Evolutionary conservation across 1,140 invertebrate genomes (phyloP).

Genomic region (Bradysia coprophila): DNA sequence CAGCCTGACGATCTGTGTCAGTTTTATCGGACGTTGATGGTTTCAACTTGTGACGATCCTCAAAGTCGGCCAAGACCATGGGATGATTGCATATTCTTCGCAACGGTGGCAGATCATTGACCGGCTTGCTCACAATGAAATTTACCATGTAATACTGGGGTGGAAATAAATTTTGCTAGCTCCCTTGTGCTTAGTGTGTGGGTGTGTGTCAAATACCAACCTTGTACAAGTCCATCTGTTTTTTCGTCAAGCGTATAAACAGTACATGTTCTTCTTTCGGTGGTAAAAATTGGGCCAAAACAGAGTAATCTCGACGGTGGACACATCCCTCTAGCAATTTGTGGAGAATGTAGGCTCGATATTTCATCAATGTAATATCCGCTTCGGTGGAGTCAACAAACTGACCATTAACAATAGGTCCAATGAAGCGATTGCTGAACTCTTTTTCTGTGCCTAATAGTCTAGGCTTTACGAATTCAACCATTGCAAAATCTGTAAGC

Average conservation of each 20-base stretch:
- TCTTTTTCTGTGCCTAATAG: slow-evolving; percentile 80
- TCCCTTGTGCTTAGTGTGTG: too few relatives aligned
- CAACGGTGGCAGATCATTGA: slow-evolving; percentile 60
- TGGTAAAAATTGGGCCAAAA: slow-evolving; percentile 78
- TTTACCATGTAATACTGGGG: slow-evolving; percentile 1
- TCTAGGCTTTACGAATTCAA: slow-evolving; percentile 89
- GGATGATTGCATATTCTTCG: slow-evolving; percentile 92
- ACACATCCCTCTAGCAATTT: slow-evolving; percentile 82
- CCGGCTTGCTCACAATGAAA: too few relatives aligned
- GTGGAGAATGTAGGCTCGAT: slow-evolving; percentile 81
- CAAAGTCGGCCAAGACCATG: slow-evolving; percentile 39
- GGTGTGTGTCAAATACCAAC: not conserved
- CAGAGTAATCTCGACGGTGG: slow-evolving; percentile 81
- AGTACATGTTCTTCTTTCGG: slow-evolving; percentile 93
- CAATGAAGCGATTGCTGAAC: slow-evolving; percentile 79
- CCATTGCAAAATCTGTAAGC: slow-evolving; percentile 97
- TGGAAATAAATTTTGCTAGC: too few relatives aligned
- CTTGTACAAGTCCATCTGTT: slow-evolving; percentile 72
- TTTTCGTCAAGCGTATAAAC: slow-evolving; percentile 59
- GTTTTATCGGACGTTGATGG: too few relatives aligned
- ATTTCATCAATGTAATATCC: slow-evolving; percentile 89
- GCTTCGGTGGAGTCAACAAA: slow-evolving; percentile 77
- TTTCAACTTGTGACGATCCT: too few relatives aligned
- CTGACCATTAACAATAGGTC: slow-evolving; percentile 90
- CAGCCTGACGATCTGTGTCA: too few relatives aligned